Evolutionary conservation across 1,140 invertebrate species (phyloP).

Genomic region (Melitaea cinxia): DNA sequence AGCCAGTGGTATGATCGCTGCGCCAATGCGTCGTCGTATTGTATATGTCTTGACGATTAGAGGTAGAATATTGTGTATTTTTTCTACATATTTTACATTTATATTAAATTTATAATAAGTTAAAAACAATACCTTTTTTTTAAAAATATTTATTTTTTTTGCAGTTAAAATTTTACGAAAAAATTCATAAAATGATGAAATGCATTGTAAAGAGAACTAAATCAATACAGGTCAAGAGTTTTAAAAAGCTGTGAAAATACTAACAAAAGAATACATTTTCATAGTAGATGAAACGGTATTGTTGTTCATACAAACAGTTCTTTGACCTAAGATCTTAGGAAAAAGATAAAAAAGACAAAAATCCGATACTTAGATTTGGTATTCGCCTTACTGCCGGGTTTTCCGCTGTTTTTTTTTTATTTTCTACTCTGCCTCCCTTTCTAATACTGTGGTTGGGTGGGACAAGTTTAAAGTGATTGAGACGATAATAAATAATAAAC

Average conservation of each 20-base stretch:
- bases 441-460: conserved; percentile 18
- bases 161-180: background rate
- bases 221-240: conserved; percentile 11
- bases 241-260: conserved; percentile 1
- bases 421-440: conserved; percentile 35
- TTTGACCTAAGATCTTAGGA: conserved; percentile 22
- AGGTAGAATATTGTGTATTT: too few species aligned
- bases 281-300: conserved; percentile 8
- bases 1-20: too few species aligned
- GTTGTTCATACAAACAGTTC: conserved; percentile 13
- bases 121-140: too few species aligned
- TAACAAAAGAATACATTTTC: conserved; percentile 21
- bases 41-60: too few species aligned
- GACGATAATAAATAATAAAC: too few species aligned
- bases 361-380: conserved; percentile 58
- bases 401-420: conserved; percentile 47
- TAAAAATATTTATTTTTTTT: background rate
- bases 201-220: background rate
- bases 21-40: too few species aligned
- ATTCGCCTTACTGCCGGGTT: conserved; percentile 48
- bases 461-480: conserved; percentile 1
- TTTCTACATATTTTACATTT: too few species aligned
- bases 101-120: too few species aligned
- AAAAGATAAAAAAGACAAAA: conserved; percentile 37
- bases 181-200: background rate